Evolutionary conservation across 2,888 invertebrate species (phyloP).

Genomic region (Byasa hedistus): DNA sequence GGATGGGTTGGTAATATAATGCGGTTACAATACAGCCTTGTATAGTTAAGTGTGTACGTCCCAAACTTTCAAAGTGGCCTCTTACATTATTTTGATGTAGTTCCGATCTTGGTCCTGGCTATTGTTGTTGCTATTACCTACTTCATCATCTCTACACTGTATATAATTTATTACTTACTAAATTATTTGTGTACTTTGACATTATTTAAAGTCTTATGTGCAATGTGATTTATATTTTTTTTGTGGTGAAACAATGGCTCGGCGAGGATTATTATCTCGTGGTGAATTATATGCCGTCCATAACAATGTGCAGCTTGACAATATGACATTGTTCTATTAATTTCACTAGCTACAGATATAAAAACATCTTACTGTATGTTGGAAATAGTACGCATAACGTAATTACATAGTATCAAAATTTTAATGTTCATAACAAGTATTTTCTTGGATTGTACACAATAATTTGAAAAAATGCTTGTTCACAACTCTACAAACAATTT

Average conservation of each 20-base stretch:
- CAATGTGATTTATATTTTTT: neutral
- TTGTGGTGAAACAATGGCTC: too few relatives aligned
- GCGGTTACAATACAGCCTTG: neutral
- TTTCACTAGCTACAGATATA: neutral
- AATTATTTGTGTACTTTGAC: neutral
- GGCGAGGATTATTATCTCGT: too few relatives aligned
- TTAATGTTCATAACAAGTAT: too few relatives aligned
- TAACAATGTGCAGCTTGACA: too few relatives aligned
- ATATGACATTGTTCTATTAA: too few relatives aligned
- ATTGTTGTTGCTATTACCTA: constrained; percentile 49
- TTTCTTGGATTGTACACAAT: too few relatives aligned
- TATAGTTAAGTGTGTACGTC: constrained; percentile 26
- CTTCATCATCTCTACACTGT: constrained; percentile 29
- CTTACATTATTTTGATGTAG: constrained; percentile 57
- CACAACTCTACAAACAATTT: constrained; percentile 53
- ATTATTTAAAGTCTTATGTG: neutral
- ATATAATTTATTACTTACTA: constrained; percentile 7
- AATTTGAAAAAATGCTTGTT: too few relatives aligned
- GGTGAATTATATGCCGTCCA: too few relatives aligned
- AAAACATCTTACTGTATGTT: neutral
- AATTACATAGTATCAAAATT: too few relatives aligned
- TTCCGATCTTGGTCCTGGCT: constrained; percentile 50
- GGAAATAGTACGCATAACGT: too few relatives aligned
- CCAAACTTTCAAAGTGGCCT: constrained; percentile 54
- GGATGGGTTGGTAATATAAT: neutral